Evolutionary conservation across 2,888 invertebrate genomes (phyloP), one percentile per base, ranked within the genome.

Genomic region (Drosophila greeni): DNA sequence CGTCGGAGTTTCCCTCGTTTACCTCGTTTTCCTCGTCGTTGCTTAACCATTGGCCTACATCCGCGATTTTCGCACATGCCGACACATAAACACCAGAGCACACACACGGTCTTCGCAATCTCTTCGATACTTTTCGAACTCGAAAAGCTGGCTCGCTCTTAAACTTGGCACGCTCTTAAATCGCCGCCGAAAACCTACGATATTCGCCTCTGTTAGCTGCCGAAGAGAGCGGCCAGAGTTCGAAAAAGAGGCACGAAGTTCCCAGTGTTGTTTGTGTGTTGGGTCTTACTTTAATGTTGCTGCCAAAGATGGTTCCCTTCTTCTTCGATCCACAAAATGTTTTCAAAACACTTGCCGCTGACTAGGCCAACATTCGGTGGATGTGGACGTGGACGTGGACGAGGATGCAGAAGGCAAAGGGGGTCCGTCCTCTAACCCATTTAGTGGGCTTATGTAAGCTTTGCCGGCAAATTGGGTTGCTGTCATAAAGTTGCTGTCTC

Each of bases 21-120:
- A 49, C 64, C 72, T 47, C 40, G 71, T 57, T 64, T 68, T 67
- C 72, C 68, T 69, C 58, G 73, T 74, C 71, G 73, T 76, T 71
- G 73, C 76, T 79, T 84, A 85, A 80, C 85, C 78, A 86, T 84
- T 86, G 86, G 86, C 86, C 87, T 85, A 85, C 76, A 84, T 85
- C 79, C 71, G 85, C 71, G 74, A 70, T 64, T 72, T 77, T 73
- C 73, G 74, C 74, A 73, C 71, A 73, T 70, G 53, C 64, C 74
- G 65, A 73, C 59, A 62, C 70, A 70, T 56, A 59, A 52, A 66
- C 14, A 56, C 5, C n/a, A 12, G 9, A 6, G n/a, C 31, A 23
- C 33, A 23, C 7, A 11, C 12, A 42, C 2, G n/a, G 11, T 2
- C 23, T 23, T 6, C 7, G 23, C 43, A 42, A 48, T 67, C 64